phyloP scores from a whole-genome alignment of 2,888 invertebrate genomes.

The Sceliomorpha sp. region DNA sequence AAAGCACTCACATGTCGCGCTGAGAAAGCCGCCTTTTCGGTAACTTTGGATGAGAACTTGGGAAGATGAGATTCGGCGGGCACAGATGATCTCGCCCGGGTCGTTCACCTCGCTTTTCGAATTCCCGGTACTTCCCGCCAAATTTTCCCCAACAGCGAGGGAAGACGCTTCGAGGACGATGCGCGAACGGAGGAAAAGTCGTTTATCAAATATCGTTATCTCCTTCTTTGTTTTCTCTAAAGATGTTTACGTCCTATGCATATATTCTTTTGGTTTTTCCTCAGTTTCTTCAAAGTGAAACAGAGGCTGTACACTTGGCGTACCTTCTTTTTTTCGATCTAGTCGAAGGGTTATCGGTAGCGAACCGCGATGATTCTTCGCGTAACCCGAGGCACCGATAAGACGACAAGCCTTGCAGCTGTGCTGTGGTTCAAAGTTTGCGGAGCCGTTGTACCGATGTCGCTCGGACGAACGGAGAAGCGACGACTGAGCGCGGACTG shows the following conservation, averaged over 20 bases:
- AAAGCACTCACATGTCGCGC: too few species aligned
- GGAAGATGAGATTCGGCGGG: too few species aligned
- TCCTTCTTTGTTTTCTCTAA: constrained; percentile 12
- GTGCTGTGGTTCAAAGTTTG: constrained; percentile 49
- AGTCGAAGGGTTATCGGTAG: constrained; percentile 11
- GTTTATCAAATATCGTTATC: constrained; percentile 2
- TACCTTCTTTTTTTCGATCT: background rate
- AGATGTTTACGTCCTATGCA: constrained; percentile 14
- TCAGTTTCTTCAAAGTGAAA: too few species aligned
- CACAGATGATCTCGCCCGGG: too few species aligned
- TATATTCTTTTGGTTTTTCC: background rate
- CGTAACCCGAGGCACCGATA: constrained; percentile 28
- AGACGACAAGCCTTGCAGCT: constrained; percentile 20
- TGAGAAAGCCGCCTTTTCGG: too few species aligned
- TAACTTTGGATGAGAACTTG: too few species aligned
- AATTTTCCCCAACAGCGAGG: too few species aligned
- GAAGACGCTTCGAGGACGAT: too few species aligned
- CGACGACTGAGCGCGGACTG: constrained; percentile 66
- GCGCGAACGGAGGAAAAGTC: too few species aligned
- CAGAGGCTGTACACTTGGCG: background rate
- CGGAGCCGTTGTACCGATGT: constrained; percentile 58
- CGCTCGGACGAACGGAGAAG: constrained; percentile 74
- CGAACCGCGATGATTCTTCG: constrained; percentile 10
- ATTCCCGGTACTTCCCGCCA: too few species aligned
- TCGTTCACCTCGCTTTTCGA: too few species aligned